These are phyloP conservation scores for Noctua pronuba DNA, from an alignment of 2,888 invertebrate genomes.

Conservation along the genomic window DNA sequence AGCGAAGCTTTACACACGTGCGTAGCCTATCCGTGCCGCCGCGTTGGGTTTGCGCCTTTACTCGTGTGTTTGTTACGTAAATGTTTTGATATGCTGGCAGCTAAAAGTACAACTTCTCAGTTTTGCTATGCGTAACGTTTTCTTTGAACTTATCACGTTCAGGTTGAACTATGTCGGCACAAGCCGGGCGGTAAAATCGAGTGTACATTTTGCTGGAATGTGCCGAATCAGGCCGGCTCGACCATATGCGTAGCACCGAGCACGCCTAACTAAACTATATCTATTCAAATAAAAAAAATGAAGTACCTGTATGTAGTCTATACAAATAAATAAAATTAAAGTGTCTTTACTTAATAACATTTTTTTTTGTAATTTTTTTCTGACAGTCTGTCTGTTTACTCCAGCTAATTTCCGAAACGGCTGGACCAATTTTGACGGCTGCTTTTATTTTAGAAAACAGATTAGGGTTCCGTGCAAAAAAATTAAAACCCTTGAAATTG, in stretches of 20 bases:
- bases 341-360: too few species aligned
- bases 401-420: too few species aligned
- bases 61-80: conserved; percentile 15
- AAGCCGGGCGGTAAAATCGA: background rate
- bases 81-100: background rate
- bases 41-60: too few species aligned
- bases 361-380: too few species aligned
- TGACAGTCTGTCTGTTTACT: too few species aligned
- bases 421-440: too few species aligned
- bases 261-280: background rate
- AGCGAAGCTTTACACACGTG: too few species aligned
- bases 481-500: too few species aligned
- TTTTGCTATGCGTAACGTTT: conserved; percentile 19
- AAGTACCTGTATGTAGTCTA: too few species aligned
- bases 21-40: too few species aligned
- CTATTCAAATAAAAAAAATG: background rate
- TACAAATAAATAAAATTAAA: background rate
- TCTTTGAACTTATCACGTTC: conserved; percentile 14
- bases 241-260: background rate
- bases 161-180: background rate
- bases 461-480: too few species aligned
- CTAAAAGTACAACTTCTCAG: conserved; percentile 9
- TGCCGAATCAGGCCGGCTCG: background rate
- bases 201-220: background rate
- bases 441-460: too few species aligned